Evolutionary conservation across 2,888 invertebrate species (phyloP).

Genomic region (Lepidocyrtinus sp.): DNA sequence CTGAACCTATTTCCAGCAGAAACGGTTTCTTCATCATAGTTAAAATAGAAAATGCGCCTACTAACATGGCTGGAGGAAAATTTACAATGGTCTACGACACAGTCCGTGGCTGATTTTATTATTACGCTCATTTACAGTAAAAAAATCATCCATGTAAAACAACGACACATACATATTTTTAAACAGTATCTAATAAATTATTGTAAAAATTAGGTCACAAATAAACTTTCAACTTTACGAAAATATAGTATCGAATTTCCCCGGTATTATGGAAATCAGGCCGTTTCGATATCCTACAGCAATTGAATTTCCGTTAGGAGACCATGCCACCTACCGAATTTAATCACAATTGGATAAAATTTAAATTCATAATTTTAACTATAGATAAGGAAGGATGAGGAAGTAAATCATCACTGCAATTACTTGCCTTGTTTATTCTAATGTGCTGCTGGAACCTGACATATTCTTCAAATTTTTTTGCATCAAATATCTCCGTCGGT

Average conservation of each 20-base stretch:
- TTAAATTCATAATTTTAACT: no score
- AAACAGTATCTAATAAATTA: no score
- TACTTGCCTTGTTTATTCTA: not conserved
- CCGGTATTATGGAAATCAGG: slow-evolving; percentile 58
- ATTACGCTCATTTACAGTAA: no score
- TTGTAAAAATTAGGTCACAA: no score
- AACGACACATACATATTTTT: no score
- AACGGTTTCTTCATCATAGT: slow-evolving; percentile 53
- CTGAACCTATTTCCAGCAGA: not conserved
- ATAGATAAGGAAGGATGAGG: no score
- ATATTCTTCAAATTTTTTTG: slow-evolving; percentile 51
- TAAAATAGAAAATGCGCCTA: slow-evolving; percentile 26
- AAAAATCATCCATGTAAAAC: no score
- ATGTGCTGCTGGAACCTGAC: slow-evolving; percentile 55
- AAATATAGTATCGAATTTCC: slow-evolving; percentile 52
- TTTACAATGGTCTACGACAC: slow-evolving; percentile 49
- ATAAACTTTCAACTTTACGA: no score
- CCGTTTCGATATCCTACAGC: slow-evolving; percentile 66
- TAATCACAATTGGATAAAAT: slow-evolving; percentile 16
- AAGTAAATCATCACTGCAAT: no score
- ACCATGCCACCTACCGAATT: slow-evolving; percentile 58
- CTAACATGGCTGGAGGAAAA: slow-evolving; percentile 39
- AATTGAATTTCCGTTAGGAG: slow-evolving; percentile 61
- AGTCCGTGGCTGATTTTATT: slow-evolving; percentile 37
- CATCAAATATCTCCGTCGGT: not conserved